Base-by-base conservation (phyloP, 2,797 vertebrate genomes). In the Australoheros facetus region DNA sequence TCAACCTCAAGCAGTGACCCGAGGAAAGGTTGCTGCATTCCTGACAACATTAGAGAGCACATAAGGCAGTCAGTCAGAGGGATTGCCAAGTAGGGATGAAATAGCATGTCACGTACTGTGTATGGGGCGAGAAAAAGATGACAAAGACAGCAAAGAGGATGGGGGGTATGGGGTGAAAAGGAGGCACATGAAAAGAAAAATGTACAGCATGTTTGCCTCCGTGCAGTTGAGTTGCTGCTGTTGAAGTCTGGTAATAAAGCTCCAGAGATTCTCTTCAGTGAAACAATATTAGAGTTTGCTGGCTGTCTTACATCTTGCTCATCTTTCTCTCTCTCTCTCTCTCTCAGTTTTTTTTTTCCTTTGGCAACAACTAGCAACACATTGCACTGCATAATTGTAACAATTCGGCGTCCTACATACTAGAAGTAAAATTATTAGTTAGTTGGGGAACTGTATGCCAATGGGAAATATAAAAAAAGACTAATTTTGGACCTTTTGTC, bases 161-260 rank as follows among this genome's bases (percentile, higher is more conserved):
- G 59, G 71, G 71, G 11, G 13, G 53, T 37, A 37, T 39, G 17
- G 69, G 73, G 23, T 76, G 23, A 85, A 84, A 71, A 26, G 12
- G 56, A 64, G 73, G 56, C 21, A 28, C 71, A 79, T 73, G 77
- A 81, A 64, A 78, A 81, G 80, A 88, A 81, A 88, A 66, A 56
- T 74, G 73, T 71, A 69, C 77, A 76, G 70, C 78, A 78, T 80
- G 81, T 91, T 91, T 87, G 71, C 79, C 83, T 84, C 75, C 56
- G 80, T 75, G 80, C 53, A 82, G 77, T 42, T 86, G 81, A 91
- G 69, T 79, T 87, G 86, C 80, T 90, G 80, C 72, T 87, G 73
- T 81, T 86, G 83, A 85, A 88, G 85, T 89, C 85, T 85, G 79
- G 59, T 89, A 92, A 91, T 86, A 89, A 90, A 92, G 71, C 89